Evolutionary conservation across 2,113 vertebrate genomes (phyloP).

Genomic region (Lucifuga dentata): DNA sequence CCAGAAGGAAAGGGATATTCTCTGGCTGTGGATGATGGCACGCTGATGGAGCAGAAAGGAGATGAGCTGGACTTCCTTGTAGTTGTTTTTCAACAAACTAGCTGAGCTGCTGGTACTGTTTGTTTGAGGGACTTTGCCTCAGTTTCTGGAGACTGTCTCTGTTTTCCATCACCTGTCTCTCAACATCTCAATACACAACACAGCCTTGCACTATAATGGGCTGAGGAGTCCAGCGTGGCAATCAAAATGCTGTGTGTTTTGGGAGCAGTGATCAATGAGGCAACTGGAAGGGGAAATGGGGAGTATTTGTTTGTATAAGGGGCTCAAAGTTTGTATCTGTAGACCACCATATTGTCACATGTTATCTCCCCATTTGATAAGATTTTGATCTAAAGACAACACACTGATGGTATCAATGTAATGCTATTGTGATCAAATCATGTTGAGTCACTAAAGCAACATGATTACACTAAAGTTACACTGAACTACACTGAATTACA

Average conservation of each 20-base stretch:
- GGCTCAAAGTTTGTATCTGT: not conserved
- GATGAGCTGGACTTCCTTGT: constrained; percentile 38
- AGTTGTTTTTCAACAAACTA: constrained; percentile 35
- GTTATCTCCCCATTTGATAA: not conserved
- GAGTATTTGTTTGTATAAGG: constrained; percentile 4
- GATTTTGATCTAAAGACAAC: no score
- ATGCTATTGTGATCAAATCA: no score
- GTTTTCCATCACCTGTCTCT: constrained; percentile 54
- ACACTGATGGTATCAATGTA: no score
- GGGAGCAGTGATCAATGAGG: constrained; percentile 1
- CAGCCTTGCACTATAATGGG: not conserved
- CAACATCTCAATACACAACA: constrained; percentile 14
- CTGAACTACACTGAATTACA: no score
- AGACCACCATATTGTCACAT: not conserved
- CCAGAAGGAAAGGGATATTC: constrained; percentile 73
- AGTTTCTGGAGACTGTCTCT: constrained; percentile 39
- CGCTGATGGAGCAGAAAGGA: constrained; percentile 31
- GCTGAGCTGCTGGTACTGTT: constrained; percentile 34
- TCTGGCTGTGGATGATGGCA: constrained; percentile 59
- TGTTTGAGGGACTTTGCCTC: constrained; percentile 28
- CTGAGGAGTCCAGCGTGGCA: not conserved
- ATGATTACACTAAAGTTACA: no score
- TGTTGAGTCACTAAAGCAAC: no score
- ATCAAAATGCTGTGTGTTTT: constrained; percentile 7
- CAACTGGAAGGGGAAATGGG: constrained; percentile 4